Base-by-base conservation (phyloP, 2,113 vertebrate species). In the Bettongia penicillata region DNA sequence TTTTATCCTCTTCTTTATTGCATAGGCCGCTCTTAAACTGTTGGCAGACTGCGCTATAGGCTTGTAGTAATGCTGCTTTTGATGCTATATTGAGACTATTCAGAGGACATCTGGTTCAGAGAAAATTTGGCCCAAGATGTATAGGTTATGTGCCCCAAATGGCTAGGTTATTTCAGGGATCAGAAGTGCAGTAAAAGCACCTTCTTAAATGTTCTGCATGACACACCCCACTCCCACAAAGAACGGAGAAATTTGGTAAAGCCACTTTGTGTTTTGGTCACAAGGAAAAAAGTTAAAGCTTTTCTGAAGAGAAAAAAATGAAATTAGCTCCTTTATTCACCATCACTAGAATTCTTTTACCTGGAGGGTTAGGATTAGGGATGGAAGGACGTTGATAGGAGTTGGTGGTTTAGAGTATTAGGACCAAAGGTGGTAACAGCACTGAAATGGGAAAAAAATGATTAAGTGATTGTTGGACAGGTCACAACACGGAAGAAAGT, bases 101-200 rank as follows among this genome's bases (percentile, higher is more conserved):
- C 68, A 84, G 16, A 84, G 68, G 68, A 84, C 68, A 84, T 84
- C 68, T 84, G 68, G 68, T 84, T 84, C 68, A 84, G 68, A 84
- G 16, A 84, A 84, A 84, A 84, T 84, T 84, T 84, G 68, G 68
- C 68, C 68, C 68, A 84, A n/a, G 16, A 84, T 84, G 19, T n/a
- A 23, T 43, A 84, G 16, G 68, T 84, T 84, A 84, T 84, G n/a
- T 84, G 68, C 68, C 68, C n/a, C 68, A 84, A 84, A 84, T 84
- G 68, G 68, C 68, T n/a, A 84, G 68, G n/a, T 84, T 84, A 84
- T 84, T 84, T 84, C 68, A 84, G n/a, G n/a, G n/a, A 84, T 84
- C 68, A 84, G 68, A 84, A 43, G n/a, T 84, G n/a, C 19, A 43
- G n/a, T 84, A 84, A 84, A 84, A 84, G 7, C 19, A 43, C n/a